These are phyloP conservation scores for Macrophya annulata DNA, from an alignment of 2,888 invertebrate species.

Conservation along the genomic window DNA sequence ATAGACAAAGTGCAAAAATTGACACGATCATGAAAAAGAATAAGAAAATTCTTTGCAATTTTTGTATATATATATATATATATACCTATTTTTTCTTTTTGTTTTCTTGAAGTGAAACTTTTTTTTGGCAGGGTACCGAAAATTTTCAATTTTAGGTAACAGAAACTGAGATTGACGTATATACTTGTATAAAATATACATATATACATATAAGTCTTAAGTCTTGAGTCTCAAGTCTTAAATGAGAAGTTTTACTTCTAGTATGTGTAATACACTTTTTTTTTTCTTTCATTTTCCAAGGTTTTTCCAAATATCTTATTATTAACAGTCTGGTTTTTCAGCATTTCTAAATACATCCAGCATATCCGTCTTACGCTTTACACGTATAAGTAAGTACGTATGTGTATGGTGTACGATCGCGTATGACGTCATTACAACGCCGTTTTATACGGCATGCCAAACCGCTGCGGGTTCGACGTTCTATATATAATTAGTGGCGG, in stretches of 20 bases:
- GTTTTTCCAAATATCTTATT: background rate
- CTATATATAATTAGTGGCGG: slow-evolving; percentile 60
- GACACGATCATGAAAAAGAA: background rate
- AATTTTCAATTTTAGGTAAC: too few relatives aligned
- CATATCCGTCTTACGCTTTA: background rate
- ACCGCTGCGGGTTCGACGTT: slow-evolving; percentile 44
- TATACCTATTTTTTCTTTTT: background rate
- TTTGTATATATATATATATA: too few relatives aligned
- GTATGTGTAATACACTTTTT: too few relatives aligned
- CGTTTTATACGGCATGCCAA: slow-evolving; percentile 12
- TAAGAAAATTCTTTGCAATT: background rate
- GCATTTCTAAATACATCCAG: background rate
- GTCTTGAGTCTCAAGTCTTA: too few relatives aligned
- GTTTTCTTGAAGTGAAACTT: too few relatives aligned
- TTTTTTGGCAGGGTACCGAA: too few relatives aligned
- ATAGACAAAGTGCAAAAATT: background rate
- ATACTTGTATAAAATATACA: too few relatives aligned
- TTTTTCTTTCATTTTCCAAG: background rate
- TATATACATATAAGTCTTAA: too few relatives aligned
- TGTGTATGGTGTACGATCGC: background rate
- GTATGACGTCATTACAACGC: background rate
- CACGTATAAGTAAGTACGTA: too few relatives aligned
- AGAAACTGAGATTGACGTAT: too few relatives aligned
- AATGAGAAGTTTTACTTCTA: too few relatives aligned
- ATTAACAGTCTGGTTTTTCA: background rate